Evolutionary conservation across 2,888 invertebrate species (phyloP).

Genomic region (Dioctria rufipes): DNA sequence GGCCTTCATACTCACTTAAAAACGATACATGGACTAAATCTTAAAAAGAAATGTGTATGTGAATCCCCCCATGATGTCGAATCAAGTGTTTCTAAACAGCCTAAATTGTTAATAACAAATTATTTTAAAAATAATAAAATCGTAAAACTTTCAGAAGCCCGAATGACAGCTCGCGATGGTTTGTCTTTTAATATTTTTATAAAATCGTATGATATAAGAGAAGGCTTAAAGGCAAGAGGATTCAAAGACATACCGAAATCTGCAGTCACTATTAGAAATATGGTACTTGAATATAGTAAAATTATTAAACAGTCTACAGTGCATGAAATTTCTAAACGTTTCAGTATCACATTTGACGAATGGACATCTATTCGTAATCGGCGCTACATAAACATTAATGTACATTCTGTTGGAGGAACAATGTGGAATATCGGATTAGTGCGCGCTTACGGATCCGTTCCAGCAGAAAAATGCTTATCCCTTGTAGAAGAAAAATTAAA

Average conservation of each 20-base stretch:
- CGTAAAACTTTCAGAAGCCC: too few relatives aligned
- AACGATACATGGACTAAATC: too few relatives aligned
- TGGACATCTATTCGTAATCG: constrained; percentile 41
- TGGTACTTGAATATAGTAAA: constrained; percentile 12
- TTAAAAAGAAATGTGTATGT: too few relatives aligned
- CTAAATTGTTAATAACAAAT: too few relatives aligned
- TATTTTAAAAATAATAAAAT: too few relatives aligned
- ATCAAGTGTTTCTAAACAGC: too few relatives aligned
- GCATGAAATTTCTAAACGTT: constrained; percentile 10
- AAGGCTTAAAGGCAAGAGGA: constrained; percentile 27
- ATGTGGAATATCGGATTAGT: constrained; percentile 43
- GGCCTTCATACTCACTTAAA: too few relatives aligned
- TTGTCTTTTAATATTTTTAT: too few relatives aligned
- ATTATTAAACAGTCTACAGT: not conserved
- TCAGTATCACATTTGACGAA: constrained; percentile 42
- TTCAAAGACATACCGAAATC: constrained; percentile 36
- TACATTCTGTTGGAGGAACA: constrained; percentile 16
- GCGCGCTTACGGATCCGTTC: constrained; percentile 16
- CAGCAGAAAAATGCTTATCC: constrained; percentile 35
- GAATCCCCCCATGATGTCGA: too few relatives aligned
- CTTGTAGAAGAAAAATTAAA: constrained; percentile 3
- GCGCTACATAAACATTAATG: constrained; percentile 38
- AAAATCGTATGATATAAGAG: constrained; percentile 32
- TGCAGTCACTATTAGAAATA: constrained; percentile 18
- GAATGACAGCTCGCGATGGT: too few relatives aligned